Evolutionary conservation across 2,888 invertebrate species (phyloP).

Genomic region (Carterocephalus palaemon): DNA sequence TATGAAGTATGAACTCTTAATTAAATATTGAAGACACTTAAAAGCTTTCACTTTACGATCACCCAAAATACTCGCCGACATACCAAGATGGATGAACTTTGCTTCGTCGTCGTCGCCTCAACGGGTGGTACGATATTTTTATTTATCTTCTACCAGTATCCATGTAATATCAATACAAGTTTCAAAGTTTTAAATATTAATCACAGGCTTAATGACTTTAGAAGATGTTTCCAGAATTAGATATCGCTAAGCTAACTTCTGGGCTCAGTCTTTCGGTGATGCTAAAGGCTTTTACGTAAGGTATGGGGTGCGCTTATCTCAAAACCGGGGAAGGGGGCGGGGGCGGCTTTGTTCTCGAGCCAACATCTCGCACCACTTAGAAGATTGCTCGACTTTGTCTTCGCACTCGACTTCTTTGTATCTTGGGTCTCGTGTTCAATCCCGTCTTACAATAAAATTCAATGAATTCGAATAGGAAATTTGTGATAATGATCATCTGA

Average conservation of each 20-base stretch:
- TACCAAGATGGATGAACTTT: constrained; percentile 33
- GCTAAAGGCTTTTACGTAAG: constrained; percentile 62
- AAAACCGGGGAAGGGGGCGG: constrained; percentile 37
- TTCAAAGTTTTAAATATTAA: constrained; percentile 34
- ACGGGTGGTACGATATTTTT: constrained; percentile 34
- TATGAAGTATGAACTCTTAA: constrained; percentile 29
- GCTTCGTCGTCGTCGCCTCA: constrained; percentile 25
- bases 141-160: constrained; percentile 32
- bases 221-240: constrained; percentile 45
- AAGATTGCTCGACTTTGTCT: constrained; percentile 72
- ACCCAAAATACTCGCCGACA: constrained; percentile 28
- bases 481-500: not conserved
- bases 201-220: constrained; percentile 38
- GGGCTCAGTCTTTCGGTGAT: constrained; percentile 50
- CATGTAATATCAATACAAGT: constrained; percentile 36
- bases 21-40: constrained; percentile 27
- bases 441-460: constrained; percentile 50
- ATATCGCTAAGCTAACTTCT: constrained; percentile 50
- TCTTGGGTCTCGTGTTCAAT: constrained; percentile 50
- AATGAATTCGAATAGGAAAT: constrained; percentile 16
- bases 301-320: constrained; percentile 62
- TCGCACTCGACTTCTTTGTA: constrained; percentile 61
- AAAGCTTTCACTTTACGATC: constrained; percentile 27
- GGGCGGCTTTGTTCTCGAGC: constrained; percentile 55
- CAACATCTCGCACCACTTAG: constrained; percentile 69